These are phyloP conservation scores for Pseudopleuronectes americanus DNA, from an alignment of 2,797 vertebrate genomes.

Conservation along the genomic window DNA sequence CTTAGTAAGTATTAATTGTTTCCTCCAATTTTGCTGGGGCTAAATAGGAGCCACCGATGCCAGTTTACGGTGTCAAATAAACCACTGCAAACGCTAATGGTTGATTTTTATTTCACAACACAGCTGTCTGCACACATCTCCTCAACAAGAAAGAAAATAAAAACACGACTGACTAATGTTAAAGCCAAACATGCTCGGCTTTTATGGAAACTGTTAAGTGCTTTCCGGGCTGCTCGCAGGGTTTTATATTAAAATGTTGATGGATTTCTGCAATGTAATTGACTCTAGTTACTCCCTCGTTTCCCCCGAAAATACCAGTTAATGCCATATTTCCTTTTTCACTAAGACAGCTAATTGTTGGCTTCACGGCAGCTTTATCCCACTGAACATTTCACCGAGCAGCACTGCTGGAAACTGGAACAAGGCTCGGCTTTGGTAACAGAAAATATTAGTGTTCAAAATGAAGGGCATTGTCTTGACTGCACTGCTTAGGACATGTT, in stretches of 20 bases:
- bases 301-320: constrained; percentile 7
- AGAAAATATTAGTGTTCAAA: not conserved
- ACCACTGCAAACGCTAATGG: not conserved
- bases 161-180: not conserved
- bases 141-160: not conserved
- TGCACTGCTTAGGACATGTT: not conserved
- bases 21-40: constrained; percentile 5
- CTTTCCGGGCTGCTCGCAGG: too few relatives aligned
- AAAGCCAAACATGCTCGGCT: not conserved
- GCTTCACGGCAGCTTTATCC: not conserved
- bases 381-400: constrained; percentile 10
- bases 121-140: not conserved
- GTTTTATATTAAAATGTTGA: too few relatives aligned
- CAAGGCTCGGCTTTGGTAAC: not conserved
- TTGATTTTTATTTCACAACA: constrained; percentile 9
- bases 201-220: too few relatives aligned
- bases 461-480: not conserved
- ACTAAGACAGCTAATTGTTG: constrained; percentile 10
- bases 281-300: not conserved
- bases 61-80: constrained; percentile 10
- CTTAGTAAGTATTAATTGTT: constrained; percentile 14
- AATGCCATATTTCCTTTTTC: constrained; percentile 30
- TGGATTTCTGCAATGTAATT: constrained; percentile 7
- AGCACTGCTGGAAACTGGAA: too few relatives aligned
- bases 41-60: constrained; percentile 1